These are phyloP conservation scores for Todiramphus saurophagus DNA, from an alignment of 2,113 vertebrate species.

Conservation along the genomic window DNA sequence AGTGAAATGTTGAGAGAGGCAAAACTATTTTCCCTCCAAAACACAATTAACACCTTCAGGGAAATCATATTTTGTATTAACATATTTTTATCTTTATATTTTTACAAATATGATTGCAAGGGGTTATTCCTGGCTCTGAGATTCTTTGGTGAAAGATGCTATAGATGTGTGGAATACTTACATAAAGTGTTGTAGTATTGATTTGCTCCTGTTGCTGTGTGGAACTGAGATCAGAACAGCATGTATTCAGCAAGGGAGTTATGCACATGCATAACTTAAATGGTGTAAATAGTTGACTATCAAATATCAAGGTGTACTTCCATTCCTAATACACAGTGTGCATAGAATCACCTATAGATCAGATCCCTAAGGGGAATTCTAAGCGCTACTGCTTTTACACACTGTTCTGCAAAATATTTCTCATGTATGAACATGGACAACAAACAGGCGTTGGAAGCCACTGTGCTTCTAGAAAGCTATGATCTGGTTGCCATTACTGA, in stretches of 20 bases:
- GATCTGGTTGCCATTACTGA: no score
- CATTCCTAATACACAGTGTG: background rate
- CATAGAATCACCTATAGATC: background rate
- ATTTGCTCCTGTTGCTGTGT: background rate
- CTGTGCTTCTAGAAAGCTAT: no score
- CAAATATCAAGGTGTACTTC: constrained; percentile 26
- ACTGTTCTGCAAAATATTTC: background rate
- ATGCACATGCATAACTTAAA: background rate
- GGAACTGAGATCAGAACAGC: constrained; percentile 13
- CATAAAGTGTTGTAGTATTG: background rate
- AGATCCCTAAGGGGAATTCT: background rate
- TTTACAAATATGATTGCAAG: background rate
- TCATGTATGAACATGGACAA: background rate
- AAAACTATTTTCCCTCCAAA: background rate
- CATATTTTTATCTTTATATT: background rate
- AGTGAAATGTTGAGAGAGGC: background rate
- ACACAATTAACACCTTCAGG: background rate
- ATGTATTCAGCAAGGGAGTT: background rate
- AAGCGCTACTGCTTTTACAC: background rate
- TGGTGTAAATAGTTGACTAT: background rate
- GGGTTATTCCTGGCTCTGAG: background rate
- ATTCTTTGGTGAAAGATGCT: background rate
- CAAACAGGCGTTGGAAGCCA: no score
- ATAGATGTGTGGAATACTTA: constrained; percentile 1
- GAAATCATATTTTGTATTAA: background rate